phyloP scores from a whole-genome alignment of 2,797 vertebrate species.

The Lindbergichthys nudifrons region DNA sequence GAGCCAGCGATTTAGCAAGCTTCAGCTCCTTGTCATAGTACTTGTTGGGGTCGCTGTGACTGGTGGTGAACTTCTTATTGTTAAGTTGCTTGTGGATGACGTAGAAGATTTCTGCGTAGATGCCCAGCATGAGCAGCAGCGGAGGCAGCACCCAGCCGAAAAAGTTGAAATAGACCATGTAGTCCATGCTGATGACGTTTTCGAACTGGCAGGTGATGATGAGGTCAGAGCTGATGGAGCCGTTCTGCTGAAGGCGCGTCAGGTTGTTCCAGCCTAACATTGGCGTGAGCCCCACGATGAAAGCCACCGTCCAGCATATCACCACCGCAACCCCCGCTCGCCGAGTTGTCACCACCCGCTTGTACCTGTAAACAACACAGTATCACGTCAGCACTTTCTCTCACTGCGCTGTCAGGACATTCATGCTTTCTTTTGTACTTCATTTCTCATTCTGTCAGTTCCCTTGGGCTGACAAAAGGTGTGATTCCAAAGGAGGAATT shows the following conservation, averaged over 20 bases:
- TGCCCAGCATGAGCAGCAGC: conserved; percentile 92
- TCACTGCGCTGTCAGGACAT: background rate
- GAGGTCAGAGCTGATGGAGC: conserved; percentile 79
- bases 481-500: conserved; percentile 5
- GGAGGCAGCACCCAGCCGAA: conserved; percentile 97
- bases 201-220: conserved; percentile 92
- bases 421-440: conserved; percentile 1
- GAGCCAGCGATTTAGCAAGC: conserved; percentile 94
- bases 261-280: conserved; percentile 99
- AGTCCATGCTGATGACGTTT: conserved; percentile 98
- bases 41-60: conserved; percentile 90
- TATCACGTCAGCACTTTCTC: conserved; percentile 43
- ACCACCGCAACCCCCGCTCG: conserved; percentile 91
- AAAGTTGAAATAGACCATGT: conserved; percentile 99
- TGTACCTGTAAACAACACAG: conserved; percentile 87
- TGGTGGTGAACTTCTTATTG: conserved; percentile 89
- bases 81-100: conserved; percentile 96
- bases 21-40: conserved; percentile 97
- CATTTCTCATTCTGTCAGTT: conserved; percentile 7
- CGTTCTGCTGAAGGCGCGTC: conserved; percentile 79
- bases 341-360: conserved; percentile 90
- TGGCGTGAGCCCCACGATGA: conserved; percentile 94
- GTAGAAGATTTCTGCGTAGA: conserved; percentile 97
- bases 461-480: conserved; percentile 20
- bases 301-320: conserved; percentile 92